Conservation (phyloP, 1,140 invertebrate species). For the Zaprionus capensis region DNA sequence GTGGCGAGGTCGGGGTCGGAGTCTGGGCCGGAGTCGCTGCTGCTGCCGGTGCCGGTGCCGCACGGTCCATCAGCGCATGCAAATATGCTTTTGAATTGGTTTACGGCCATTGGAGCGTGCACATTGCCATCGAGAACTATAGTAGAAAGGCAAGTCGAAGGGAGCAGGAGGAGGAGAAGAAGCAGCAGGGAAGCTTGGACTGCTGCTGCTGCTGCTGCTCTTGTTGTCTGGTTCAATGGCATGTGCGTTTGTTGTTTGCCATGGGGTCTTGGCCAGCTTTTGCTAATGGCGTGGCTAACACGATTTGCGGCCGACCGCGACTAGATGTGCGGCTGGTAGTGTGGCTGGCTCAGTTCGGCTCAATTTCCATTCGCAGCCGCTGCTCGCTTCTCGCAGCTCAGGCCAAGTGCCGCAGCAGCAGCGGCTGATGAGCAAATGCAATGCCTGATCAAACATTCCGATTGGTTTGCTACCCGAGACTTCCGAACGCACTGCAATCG, state of each 20-base stretch:
- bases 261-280: constrained; percentile 63
- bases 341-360: constrained; percentile 5
- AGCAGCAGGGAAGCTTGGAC: background rate
- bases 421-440: constrained; percentile 68
- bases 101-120: constrained; percentile 74
- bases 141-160: constrained; percentile 22
- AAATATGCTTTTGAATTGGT: constrained; percentile 82
- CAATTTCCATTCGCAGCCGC: constrained; percentile 11
- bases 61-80: constrained; percentile 73
- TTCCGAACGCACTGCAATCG: background rate
- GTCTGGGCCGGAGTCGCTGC: background rate
- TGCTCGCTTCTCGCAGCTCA: constrained; percentile 10
- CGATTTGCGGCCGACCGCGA: constrained; percentile 69
- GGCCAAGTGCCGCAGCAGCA: background rate
- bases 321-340: constrained; percentile 41
- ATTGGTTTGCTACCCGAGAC: constrained; percentile 55
- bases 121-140: constrained; percentile 40
- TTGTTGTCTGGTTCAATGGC: constrained; percentile 14
- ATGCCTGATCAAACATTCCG: constrained; percentile 78
- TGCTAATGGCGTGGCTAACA: constrained; percentile 81
- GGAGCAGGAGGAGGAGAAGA: background rate
- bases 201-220: background rate
- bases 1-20: background rate
- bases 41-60: background rate
- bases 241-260: constrained; percentile 44